These are phyloP conservation scores for Drosophila formosana DNA, from an alignment of 2,888 invertebrate genomes.

Conservation along the genomic window DNA sequence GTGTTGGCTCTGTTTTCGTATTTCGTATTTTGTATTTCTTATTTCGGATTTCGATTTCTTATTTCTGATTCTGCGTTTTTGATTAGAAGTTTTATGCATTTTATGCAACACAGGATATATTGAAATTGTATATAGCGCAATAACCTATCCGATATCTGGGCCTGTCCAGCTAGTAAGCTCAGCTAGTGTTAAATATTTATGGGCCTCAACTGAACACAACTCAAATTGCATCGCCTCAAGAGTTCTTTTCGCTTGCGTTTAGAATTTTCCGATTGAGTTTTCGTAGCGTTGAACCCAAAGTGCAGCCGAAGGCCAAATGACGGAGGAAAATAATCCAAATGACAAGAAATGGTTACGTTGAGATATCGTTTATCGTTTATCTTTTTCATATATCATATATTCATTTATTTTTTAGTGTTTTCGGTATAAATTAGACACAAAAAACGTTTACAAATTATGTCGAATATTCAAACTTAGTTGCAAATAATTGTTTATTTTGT, in stretches of 20 bases:
- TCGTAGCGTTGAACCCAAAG: slow-evolving; percentile 50
- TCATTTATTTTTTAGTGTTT: slow-evolving; percentile 40
- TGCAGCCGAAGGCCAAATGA: slow-evolving; percentile 46
- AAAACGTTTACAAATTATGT: slow-evolving; percentile 65
- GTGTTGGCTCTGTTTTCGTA: slow-evolving; percentile 13
- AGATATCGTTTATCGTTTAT: slow-evolving; percentile 16
- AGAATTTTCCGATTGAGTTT: slow-evolving; percentile 20
- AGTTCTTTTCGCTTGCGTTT: background rate
- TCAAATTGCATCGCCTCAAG: background rate
- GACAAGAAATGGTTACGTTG: slow-evolving; percentile 13
- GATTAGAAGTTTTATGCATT: slow-evolving; percentile 46
- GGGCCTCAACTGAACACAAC: background rate
- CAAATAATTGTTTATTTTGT: slow-evolving; percentile 53
- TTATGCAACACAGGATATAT: slow-evolving; percentile 67
- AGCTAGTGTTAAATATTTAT: slow-evolving; percentile 61
- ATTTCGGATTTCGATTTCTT: background rate
- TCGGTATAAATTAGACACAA: slow-evolving; percentile 65
- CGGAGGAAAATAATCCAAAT: slow-evolving; percentile 6
- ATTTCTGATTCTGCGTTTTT: slow-evolving; percentile 9
- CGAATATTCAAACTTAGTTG: slow-evolving; percentile 54
- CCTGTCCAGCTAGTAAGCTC: background rate
- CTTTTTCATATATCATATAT: slow-evolving; percentile 26
- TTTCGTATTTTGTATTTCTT: background rate
- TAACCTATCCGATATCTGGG: slow-evolving; percentile 30
- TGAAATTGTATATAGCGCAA: slow-evolving; percentile 49